Percentiles rank a stretch among this genome's conserved stretches.
phyloP scores from a whole-genome alignment of 2,797 vertebrate genomes.

The Alca torda region DNA sequence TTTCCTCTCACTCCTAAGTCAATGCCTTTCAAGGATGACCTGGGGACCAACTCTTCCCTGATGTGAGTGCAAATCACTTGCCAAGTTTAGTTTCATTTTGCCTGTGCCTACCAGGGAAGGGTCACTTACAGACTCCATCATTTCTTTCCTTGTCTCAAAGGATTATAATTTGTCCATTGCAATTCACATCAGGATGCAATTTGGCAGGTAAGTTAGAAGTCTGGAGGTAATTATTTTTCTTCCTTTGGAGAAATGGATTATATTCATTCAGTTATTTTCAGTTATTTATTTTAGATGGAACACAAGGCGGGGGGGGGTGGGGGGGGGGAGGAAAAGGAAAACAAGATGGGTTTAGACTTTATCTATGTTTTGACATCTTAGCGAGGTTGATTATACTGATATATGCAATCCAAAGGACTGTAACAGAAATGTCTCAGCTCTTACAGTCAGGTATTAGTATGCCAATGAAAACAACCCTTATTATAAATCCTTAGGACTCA shows the following conservation, averaged over 20 bases:
- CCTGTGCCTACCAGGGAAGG: conserved; percentile 51
- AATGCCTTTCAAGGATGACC: conserved; percentile 16
- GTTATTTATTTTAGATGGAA: conserved; percentile 50
- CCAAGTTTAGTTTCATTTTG: conserved; percentile 43
- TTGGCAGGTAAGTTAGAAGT: conserved; percentile 50
- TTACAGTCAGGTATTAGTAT: neutral
- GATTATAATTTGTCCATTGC: conserved; percentile 57
- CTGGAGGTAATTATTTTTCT: conserved; percentile 62
- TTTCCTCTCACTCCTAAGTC: neutral
- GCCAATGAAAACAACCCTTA: conserved; percentile 16
- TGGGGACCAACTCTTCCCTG: neutral
- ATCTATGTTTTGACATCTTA: conserved; percentile 31
- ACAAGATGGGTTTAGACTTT: conserved; percentile 25
- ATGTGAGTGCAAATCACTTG: conserved; percentile 44
- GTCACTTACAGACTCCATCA: conserved; percentile 48
- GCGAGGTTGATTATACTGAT: conserved; percentile 20
- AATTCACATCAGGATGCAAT: conserved; percentile 68
- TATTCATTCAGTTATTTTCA: conserved; percentile 34
- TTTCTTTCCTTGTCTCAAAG: conserved; percentile 30
- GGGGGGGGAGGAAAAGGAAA: neutral
- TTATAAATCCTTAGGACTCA: neutral
- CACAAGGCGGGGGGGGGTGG: fast-evolving
- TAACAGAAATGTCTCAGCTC: neutral
- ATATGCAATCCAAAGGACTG: neutral
- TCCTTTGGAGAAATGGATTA: conserved; percentile 54